phyloP scores from a whole-genome alignment of 1,140 invertebrate genomes.

The Oscheius sp. region DNA sequence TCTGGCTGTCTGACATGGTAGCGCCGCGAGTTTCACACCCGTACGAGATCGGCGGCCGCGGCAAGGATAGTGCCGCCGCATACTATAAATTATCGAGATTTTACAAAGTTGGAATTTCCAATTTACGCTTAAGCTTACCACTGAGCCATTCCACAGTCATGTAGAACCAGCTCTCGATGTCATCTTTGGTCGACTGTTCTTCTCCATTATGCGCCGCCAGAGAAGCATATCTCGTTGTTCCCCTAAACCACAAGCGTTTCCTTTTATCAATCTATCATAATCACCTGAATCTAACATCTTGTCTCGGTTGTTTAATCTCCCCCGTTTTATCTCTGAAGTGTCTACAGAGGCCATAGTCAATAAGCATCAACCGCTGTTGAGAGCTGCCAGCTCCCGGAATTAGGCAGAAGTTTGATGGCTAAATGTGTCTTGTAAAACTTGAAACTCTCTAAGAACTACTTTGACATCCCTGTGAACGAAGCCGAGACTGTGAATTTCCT shows the following conservation, averaged over 20 bases:
- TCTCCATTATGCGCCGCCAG: constrained; percentile 41
- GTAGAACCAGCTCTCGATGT: constrained; percentile 50
- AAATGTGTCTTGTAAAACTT: constrained; percentile 23
- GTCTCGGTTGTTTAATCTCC: constrained; percentile 53
- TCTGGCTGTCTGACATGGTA: no score
- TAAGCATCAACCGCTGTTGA: constrained; percentile 43
- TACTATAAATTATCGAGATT: not conserved
- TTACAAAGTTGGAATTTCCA: not conserved
- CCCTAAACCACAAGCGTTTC: constrained; percentile 28
- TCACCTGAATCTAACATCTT: constrained; percentile 48
- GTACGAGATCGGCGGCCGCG: no score
- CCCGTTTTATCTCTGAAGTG: constrained; percentile 46
- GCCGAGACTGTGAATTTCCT: constrained; percentile 52
- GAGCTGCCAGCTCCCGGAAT: constrained; percentile 22
- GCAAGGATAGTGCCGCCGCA: no score
- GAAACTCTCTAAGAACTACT: constrained; percentile 13
- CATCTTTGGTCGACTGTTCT: constrained; percentile 49
- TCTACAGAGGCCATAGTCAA: constrained; percentile 58
- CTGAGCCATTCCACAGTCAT: constrained; percentile 47
- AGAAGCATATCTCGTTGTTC: constrained; percentile 45
- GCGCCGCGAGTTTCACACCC: no score
- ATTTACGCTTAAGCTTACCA: constrained; percentile 11
- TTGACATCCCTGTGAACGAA: constrained; percentile 57
- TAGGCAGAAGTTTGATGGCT: constrained; percentile 56
- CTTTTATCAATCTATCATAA: not conserved